Evolutionary conservation across 2,797 vertebrate species (phyloP).

Genomic region (Poeciliopsis infans): DNA sequence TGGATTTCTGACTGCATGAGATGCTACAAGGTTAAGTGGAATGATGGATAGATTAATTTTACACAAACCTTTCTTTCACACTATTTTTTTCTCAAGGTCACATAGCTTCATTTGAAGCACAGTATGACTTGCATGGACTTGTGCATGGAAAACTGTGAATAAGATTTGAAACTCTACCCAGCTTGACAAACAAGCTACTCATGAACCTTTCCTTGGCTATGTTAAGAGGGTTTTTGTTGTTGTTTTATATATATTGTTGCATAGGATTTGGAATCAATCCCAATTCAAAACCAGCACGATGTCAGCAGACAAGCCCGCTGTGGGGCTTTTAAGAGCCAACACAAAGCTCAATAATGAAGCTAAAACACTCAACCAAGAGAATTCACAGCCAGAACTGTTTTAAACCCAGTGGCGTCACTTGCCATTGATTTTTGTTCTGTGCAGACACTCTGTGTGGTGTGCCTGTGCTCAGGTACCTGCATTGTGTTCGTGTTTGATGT

Average conservation of each 20-base stretch:
- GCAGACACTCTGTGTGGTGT: slow-evolving; percentile 9
- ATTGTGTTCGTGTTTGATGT: slow-evolving; percentile 14
- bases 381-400: slow-evolving; percentile 50
- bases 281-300: slow-evolving; percentile 9
- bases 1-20: not conserved
- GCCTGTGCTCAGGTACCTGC: slow-evolving; percentile 24
- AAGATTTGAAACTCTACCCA: not conserved
- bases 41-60: not conserved
- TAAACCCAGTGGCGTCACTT: slow-evolving; percentile 44
- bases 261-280: slow-evolving; percentile 38
- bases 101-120: not conserved
- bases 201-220: not conserved
- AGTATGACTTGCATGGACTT: no score
- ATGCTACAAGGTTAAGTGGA: not conserved
- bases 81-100: not conserved
- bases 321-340: slow-evolving; percentile 45
- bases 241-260: slow-evolving; percentile 8
- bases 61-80: not conserved
- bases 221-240: slow-evolving; percentile 8
- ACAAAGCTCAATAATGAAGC: slow-evolving; percentile 57
- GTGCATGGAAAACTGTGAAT: not conserved
- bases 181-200: not conserved
- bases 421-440: slow-evolving; percentile 46
- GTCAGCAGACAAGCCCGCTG: slow-evolving; percentile 22
- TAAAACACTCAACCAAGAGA: slow-evolving; percentile 53